Evolutionary conservation across 2,888 invertebrate species (phyloP), one percentile per base, ranked within the genome.

Genomic region (Smittia aterrima): DNA sequence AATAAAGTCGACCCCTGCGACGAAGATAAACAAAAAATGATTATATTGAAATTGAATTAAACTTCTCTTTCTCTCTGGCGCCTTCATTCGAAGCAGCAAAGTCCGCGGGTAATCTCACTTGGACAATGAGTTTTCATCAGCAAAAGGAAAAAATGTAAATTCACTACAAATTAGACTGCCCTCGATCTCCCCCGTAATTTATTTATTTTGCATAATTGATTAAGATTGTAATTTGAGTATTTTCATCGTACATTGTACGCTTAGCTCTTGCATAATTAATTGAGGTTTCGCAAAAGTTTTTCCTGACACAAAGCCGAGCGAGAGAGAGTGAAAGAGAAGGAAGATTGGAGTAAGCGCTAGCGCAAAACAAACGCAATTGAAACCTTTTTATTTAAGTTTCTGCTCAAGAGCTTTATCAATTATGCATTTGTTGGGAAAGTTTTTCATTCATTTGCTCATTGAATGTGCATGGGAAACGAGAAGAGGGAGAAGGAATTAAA

Each of bases 191-290:
- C 58, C 22, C 53, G 16, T 70, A 70, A 70, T 54, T 70, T 32
- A 70, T 70, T 70, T 70, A 54, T 27, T 70, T 54, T 70, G 54
- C 70, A 70, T 68, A 68, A 68, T 70, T 70, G 54, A 70, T 70
- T 70, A 53, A 32, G 54, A 70, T 54, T 70, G 53, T 70, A 54
- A 54, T 53, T 25, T 54, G 41, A 11, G 11, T 4, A 16, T 53
- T 53, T 22, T 70, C 53, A 18, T 54, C 53, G 41, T 25, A 20
- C 54, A 58, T 58, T 58, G 58, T 22, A 22, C 18, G 58, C 58
- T 18, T 58, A 58, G 18, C 22, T 22, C 22, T 22, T 58, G 22
- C 18, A 58, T 58, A 58, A 58, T 58, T 58, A 58, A 58, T 18
- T 20, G 18, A 18, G 47, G 47, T 11, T 47, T 58, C 16, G 20